Conservation (phyloP, 2,888 invertebrate genomes). For the Andrena bucephala region DNA sequence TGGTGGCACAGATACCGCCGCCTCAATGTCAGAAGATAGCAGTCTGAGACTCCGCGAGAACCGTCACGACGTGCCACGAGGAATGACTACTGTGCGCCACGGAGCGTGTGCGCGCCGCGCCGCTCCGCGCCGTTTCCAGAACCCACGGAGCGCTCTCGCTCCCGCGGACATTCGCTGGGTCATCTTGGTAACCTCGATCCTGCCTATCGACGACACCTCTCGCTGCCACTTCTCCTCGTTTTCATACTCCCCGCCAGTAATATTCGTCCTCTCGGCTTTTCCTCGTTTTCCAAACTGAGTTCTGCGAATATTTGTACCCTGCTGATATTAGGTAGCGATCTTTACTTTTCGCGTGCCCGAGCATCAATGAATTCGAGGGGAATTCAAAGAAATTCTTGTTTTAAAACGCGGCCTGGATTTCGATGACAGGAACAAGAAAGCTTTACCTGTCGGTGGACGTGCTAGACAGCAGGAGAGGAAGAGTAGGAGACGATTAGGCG, state of each 20-base stretch:
- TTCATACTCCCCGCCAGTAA: neutral
- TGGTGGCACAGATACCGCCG: constrained; percentile 79
- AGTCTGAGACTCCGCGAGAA: constrained; percentile 65
- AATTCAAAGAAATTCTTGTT: neutral
- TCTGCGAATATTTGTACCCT: too few relatives aligned
- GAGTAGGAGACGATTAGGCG: constrained; percentile 62
- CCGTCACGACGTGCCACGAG: constrained; percentile 64
- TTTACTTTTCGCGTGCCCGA: neutral
- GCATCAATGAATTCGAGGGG: constrained; percentile 1
- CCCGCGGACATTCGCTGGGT: constrained; percentile 55
- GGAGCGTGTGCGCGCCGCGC: constrained; percentile 27
- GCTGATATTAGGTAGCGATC: neutral
- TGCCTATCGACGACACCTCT: constrained; percentile 30
- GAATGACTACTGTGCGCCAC: constrained; percentile 66
- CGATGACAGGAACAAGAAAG: neutral
- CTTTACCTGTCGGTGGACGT: constrained; percentile 1
- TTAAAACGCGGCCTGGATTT: neutral
- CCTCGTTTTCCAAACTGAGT: neutral
- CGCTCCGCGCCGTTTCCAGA: constrained; percentile 21
- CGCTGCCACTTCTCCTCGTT: neutral
- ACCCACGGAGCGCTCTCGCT: constrained; percentile 22
- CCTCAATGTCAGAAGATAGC: constrained; percentile 82
- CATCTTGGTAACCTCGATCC: constrained; percentile 60
- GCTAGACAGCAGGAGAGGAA: constrained; percentile 7
- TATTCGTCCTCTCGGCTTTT: neutral